Evolutionary conservation across 2,888 invertebrate genomes (phyloP).

Genomic region (Philereme transversata): DNA sequence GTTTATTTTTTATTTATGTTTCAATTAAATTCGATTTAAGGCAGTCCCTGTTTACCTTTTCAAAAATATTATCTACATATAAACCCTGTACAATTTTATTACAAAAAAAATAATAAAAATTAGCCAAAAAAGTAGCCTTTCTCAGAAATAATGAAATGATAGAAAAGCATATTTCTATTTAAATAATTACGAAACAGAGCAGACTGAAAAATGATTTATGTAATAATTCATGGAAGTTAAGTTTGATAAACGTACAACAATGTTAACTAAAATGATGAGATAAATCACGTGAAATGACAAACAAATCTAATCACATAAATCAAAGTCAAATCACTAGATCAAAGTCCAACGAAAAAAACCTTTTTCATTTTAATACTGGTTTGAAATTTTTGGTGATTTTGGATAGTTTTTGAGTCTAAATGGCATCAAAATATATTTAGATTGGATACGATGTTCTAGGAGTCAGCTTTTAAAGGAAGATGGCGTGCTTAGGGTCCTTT

Average conservation of each 20-base stretch:
- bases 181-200: too few species aligned
- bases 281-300: too few species aligned
- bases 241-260: not conserved
- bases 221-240: not conserved
- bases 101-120: not conserved
- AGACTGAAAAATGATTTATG: too few species aligned
- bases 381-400: not conserved
- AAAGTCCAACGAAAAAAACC: not conserved
- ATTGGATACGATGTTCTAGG: too few species aligned
- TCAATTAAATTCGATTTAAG: constrained; percentile 54
- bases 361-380: not conserved
- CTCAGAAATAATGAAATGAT: constrained; percentile 1
- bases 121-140: not conserved
- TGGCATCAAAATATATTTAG: not conserved
- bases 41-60: constrained; percentile 41
- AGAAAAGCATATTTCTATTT: too few species aligned
- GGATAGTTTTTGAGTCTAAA: not conserved
- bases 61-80: not conserved
- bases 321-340: not conserved
- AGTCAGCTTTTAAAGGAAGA: constrained; percentile 64
- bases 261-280: not conserved
- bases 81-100: not conserved
- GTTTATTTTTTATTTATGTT: constrained; percentile 39
- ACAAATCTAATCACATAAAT: too few species aligned
- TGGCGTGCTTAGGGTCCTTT: constrained; percentile 79